Evolutionary conservation across 2,113 vertebrate genomes (phyloP).

Genomic region (Nibea coibor): DNA sequence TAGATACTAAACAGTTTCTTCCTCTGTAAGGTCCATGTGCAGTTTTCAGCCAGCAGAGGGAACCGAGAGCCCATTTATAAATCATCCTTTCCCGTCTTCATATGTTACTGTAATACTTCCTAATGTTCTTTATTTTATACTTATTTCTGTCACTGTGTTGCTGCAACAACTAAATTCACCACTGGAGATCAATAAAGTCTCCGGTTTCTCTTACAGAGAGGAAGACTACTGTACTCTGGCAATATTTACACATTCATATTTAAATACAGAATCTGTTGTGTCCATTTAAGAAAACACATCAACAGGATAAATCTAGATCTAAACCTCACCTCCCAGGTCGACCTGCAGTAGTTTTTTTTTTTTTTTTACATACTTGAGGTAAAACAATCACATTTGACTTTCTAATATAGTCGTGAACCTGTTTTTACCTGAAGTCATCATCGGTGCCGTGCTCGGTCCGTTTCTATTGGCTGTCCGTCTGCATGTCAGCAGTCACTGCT

Average conservation of each 20-base stretch:
- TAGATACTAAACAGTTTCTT: neutral
- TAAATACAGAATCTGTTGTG: neutral
- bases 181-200: no score
- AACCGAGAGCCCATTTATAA: neutral
- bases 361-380: neutral
- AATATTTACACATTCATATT: neutral
- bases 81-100: neutral
- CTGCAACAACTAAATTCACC: no score
- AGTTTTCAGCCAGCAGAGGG: slow-evolving; percentile 47
- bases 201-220: no score
- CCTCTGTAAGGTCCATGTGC: neutral
- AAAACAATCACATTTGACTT: neutral
- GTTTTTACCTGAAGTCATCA: slow-evolving; percentile 5
- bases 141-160: no score
- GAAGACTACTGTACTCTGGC: neutral
- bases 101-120: neutral
- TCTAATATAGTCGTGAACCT: neutral
- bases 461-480: slow-evolving; percentile 27
- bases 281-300: neutral
- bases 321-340: neutral
- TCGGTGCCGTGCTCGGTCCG: neutral
- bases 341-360: no score
- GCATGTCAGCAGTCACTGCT: slow-evolving; percentile 28
- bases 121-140: neutral
- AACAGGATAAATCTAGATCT: neutral